A percentile compares a stretch with the other conserved stretches of the same genome.
Conservation (phyloP, 1,140 invertebrate species). For the Dendrolimus punctatus region DNA sequence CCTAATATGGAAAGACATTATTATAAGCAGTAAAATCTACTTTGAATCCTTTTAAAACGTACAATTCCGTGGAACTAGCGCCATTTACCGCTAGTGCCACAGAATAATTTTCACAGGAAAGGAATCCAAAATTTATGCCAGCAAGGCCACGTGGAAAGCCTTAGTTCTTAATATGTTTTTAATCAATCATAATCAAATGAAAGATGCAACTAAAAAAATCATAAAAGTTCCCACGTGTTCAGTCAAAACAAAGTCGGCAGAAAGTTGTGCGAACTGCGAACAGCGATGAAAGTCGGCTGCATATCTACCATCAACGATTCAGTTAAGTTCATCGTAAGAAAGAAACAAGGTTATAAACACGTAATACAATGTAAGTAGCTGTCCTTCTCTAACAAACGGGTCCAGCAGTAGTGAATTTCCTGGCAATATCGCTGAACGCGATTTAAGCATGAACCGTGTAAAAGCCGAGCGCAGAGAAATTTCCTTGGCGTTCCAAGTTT, state of each 20-base stretch:
- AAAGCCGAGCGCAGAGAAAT: conserved; percentile 49
- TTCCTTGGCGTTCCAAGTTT: conserved; percentile 34
- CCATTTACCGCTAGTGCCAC: too few species aligned
- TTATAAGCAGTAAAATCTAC: too few species aligned
- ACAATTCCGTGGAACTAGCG: too few species aligned
- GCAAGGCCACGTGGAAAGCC: too few species aligned
- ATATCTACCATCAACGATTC: conserved; percentile 4
- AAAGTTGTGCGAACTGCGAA: conserved; percentile 17
- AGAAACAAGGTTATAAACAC: conserved; percentile 10
- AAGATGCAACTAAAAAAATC: conserved; percentile 10
- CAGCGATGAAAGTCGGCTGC: conserved; percentile 16
- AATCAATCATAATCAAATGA: conserved; percentile 9
- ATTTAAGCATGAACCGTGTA: conserved; percentile 38
- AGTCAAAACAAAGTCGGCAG: conserved; percentile 16
- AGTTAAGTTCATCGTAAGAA: conserved; percentile 10
- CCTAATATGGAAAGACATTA: too few species aligned
- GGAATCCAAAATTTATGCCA: too few species aligned
- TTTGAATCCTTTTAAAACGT: too few species aligned
- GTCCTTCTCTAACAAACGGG: conserved; percentile 7
- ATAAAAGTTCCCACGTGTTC: conserved; percentile 16
- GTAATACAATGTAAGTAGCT: neutral
- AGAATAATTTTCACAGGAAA: too few species aligned
- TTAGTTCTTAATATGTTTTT: too few species aligned
- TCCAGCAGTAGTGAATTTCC: conserved; percentile 15
- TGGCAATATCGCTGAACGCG: conserved; percentile 29